phyloP scores from a whole-genome alignment of 2,797 vertebrate species.

The Rhabdomys pumilio region DNA sequence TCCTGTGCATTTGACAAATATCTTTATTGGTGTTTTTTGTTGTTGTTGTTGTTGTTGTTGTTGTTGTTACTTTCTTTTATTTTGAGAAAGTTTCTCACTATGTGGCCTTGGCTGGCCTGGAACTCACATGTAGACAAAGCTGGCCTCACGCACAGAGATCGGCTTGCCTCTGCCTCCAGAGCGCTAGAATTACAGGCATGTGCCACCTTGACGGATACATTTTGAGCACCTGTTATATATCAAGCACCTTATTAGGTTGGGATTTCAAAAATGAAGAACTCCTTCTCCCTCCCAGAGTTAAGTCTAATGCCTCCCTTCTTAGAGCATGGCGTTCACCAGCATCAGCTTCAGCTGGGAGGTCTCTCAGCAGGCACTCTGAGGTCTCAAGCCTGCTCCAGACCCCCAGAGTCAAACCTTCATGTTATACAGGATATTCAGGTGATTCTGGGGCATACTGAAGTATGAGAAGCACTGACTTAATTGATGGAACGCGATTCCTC shows the following conservation, averaged over 20 bases:
- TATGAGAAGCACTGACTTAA: not conserved
- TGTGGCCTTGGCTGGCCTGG: not conserved
- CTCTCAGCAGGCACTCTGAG: not conserved
- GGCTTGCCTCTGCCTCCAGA: not conserved
- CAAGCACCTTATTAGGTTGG: not conserved
- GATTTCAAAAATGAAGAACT: not conserved
- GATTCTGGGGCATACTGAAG: not conserved
- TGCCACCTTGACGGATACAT: not conserved
- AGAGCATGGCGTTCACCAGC: not conserved
- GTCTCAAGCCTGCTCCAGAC: not conserved
- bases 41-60: too few species aligned
- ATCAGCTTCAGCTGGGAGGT: not conserved
- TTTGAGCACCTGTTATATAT: not conserved
- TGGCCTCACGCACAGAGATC: not conserved
- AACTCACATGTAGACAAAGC: not conserved
- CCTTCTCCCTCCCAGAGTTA: not conserved
- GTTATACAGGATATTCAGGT: not conserved
- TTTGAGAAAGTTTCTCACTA: not conserved
- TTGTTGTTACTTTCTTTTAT: not conserved
- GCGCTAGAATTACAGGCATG: not conserved
- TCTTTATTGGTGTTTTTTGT: not conserved
- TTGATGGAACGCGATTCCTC: not conserved
- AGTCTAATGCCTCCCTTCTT: not conserved
- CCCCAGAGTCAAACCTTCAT: not conserved
- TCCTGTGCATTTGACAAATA: not conserved